phyloP scores from a whole-genome alignment of 2,888 invertebrate genomes.

The Tenodera sinensis region DNA sequence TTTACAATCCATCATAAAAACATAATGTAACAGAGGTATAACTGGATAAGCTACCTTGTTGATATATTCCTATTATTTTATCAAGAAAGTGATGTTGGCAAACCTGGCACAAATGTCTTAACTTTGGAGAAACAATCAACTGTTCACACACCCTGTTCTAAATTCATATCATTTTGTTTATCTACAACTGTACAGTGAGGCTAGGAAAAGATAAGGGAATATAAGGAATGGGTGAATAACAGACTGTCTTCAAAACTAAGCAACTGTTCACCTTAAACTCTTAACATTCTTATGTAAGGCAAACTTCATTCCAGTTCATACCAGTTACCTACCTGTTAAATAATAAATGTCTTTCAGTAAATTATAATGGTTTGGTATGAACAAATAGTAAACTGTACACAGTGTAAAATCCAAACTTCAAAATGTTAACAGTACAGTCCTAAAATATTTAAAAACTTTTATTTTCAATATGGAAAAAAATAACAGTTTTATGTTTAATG shows the following conservation, averaged over 20 bases:
- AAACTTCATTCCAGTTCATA: not conserved
- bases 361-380: not conserved
- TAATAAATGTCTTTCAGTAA: not conserved
- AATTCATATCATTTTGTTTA: not conserved
- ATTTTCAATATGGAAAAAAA: too few species aligned
- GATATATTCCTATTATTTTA: not conserved
- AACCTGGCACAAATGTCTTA: not conserved
- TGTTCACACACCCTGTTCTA: slow-evolving; percentile 7
- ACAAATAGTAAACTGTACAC: not conserved
- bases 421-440: not conserved
- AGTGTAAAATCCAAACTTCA: not conserved
- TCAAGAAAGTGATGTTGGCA: not conserved
- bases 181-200: not conserved
- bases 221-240: not conserved
- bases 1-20: not conserved
- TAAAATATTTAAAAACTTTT: too few species aligned
- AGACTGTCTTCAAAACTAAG: slow-evolving; percentile 8
- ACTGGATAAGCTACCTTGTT: not conserved
- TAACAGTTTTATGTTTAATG: too few species aligned
- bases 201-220: not conserved
- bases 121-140: not conserved
- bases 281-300: not conserved
- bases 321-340: not conserved
- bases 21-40: not conserved
- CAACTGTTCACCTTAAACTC: not conserved